Conservation (phyloP, 1,140 invertebrate species). For the Scaptomyza montana region DNA sequence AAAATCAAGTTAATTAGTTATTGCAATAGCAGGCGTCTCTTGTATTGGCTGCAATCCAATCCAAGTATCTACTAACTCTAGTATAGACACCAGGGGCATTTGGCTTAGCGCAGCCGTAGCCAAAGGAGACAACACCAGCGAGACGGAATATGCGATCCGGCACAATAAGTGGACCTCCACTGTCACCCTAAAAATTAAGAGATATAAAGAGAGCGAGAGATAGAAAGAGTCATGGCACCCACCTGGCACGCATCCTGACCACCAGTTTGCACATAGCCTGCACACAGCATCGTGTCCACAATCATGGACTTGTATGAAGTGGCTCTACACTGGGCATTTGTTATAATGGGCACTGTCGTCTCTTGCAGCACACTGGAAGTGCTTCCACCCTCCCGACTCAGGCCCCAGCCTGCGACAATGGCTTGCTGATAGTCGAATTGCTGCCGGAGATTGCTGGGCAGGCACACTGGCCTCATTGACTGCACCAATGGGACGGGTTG, state of each 20-base stretch:
- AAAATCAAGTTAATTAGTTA: slow-evolving; percentile 26
- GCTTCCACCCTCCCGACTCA: slow-evolving; percentile 91
- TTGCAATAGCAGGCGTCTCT: slow-evolving; percentile 76
- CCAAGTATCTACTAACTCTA: slow-evolving; percentile 72
- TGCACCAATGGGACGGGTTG: slow-evolving; percentile 89
- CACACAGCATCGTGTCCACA: slow-evolving; percentile 94
- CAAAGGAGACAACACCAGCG: slow-evolving; percentile 90
- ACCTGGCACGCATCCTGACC: slow-evolving; percentile 96
- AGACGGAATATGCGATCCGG: slow-evolving; percentile 94
- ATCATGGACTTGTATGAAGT: slow-evolving; percentile 95
- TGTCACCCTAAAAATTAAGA: slow-evolving; percentile 83
- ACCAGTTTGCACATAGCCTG: slow-evolving; percentile 93
- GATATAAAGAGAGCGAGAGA: not conserved
- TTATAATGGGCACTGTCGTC: slow-evolving; percentile 94
- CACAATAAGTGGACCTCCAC: slow-evolving; percentile 93
- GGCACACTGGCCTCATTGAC: slow-evolving; percentile 93
- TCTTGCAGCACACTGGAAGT: slow-evolving; percentile 93
- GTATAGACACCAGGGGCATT: slow-evolving; percentile 90
- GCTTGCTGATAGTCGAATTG: slow-evolving; percentile 74
- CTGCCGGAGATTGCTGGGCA: slow-evolving; percentile 85
- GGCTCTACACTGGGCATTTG: slow-evolving; percentile 93
- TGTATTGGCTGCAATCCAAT: slow-evolving; percentile 80
- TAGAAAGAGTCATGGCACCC: slow-evolving; percentile 21
- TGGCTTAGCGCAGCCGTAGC: slow-evolving; percentile 91
- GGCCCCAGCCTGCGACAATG: slow-evolving; percentile 91